Conservation (phyloP, 1,140 invertebrate species). For the Spodoptera litura region DNA sequence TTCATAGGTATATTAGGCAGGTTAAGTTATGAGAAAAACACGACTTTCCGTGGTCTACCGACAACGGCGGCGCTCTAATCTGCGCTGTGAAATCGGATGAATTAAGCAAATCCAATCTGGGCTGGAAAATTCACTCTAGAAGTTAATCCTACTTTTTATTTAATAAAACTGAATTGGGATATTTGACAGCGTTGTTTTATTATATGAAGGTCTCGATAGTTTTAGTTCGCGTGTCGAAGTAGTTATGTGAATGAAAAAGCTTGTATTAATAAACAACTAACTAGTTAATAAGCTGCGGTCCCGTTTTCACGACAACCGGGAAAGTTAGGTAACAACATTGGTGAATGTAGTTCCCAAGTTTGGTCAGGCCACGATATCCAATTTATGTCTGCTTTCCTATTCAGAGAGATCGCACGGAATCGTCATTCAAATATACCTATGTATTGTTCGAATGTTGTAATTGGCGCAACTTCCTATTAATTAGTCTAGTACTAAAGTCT, state of each 20-base stretch:
- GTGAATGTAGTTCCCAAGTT: slow-evolving; percentile 30
- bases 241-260: slow-evolving; percentile 16
- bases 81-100: slow-evolving; percentile 21
- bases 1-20: too few species aligned
- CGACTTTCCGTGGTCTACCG: neutral
- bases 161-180: neutral
- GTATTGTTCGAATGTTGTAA: neutral
- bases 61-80: neutral
- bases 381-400: slow-evolving; percentile 21
- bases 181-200: slow-evolving; percentile 11
- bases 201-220: slow-evolving; percentile 7
- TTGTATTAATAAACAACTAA: slow-evolving; percentile 37
- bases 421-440: neutral
- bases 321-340: slow-evolving; percentile 31
- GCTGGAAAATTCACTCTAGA: slow-evolving; percentile 19
- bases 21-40: neutral
- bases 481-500: neutral
- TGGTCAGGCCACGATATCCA: slow-evolving; percentile 23
- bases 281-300: slow-evolving; percentile 32
- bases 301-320: slow-evolving; percentile 27
- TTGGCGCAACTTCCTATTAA: neutral
- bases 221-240: slow-evolving; percentile 2
- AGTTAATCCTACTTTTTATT: slow-evolving; percentile 18
- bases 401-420: neutral
- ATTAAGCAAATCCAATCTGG: slow-evolving; percentile 13